These are phyloP conservation scores for Chaetodon trifasciatus DNA, from an alignment of 2,797 vertebrate genomes.

Conservation along the genomic window DNA sequence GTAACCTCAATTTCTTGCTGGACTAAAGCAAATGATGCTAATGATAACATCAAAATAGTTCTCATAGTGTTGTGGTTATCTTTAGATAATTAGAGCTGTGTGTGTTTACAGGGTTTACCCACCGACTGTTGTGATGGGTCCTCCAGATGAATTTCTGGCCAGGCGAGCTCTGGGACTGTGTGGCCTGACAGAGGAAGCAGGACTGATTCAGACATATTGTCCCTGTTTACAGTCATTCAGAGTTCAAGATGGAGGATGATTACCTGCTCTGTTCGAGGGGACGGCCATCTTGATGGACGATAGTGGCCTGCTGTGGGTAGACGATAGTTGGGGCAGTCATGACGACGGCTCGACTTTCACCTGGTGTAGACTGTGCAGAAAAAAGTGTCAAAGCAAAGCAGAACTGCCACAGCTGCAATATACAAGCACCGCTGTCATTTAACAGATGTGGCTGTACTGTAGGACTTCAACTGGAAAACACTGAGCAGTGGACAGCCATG, in stretches of 20 bases:
- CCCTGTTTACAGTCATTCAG: constrained; percentile 16
- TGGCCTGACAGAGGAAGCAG: constrained; percentile 83
- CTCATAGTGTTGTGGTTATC: constrained; percentile 41
- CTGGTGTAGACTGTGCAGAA: constrained; percentile 79
- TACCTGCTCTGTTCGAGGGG: constrained; percentile 90
- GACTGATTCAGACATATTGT: constrained; percentile 23
- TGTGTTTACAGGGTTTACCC: constrained; percentile 64
- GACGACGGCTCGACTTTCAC: constrained; percentile 78
- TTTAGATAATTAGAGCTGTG: constrained; percentile 39
- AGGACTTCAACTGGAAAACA: not conserved
- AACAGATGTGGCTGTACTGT: not conserved
- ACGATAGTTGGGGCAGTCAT: constrained; percentile 89
- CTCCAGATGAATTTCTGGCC: constrained; percentile 84
- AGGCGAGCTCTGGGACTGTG: constrained; percentile 91
- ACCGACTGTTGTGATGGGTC: constrained; percentile 94
- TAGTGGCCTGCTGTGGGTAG: constrained; percentile 87
- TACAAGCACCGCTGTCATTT: not conserved
- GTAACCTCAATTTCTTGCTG: constrained; percentile 1
- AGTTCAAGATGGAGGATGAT: not conserved
- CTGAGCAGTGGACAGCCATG: not conserved
- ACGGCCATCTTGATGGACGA: constrained; percentile 83
- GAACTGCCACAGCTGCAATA: not conserved
- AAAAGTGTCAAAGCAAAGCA: not conserved
- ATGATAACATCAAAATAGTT: constrained; percentile 39
- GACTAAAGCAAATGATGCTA: not conserved